Conservation (phyloP, 2,888 invertebrate genomes). For the Mayetiola destructor region DNA sequence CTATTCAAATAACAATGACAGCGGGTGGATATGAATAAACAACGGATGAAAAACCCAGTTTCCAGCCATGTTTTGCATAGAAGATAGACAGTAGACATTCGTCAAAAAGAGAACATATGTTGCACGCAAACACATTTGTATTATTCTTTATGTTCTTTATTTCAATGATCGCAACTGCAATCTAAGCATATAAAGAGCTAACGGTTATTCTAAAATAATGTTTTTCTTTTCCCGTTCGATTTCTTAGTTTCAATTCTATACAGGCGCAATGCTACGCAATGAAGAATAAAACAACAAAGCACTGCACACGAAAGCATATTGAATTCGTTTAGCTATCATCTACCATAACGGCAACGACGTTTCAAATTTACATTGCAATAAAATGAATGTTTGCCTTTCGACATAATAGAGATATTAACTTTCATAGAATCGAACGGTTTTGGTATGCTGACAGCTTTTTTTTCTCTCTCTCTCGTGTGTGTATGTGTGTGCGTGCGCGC, state of each 20-base stretch:
- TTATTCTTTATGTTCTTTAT: not conserved
- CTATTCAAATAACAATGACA: no score
- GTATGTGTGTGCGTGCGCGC: no score
- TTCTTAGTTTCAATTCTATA: no score
- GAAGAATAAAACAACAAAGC: not conserved
- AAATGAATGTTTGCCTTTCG: not conserved
- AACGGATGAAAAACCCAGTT: no score
- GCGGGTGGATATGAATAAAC: no score
- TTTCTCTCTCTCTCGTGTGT: no score
- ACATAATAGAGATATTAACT: not conserved
- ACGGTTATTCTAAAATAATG: not conserved
- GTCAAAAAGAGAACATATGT: no score
- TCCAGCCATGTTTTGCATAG: no score
- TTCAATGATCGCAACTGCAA: not conserved
- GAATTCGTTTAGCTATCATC: slow-evolving; percentile 7
- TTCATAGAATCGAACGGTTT: not conserved
- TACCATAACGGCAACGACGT: not conserved
- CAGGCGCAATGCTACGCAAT: no score
- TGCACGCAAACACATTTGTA: not conserved
- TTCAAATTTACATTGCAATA: not conserved
- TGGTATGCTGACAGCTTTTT: not conserved
- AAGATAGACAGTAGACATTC: no score
- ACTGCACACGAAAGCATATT: not conserved
- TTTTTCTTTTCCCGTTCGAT: no score
- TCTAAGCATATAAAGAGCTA: no score